These are phyloP conservation scores for Pituophis catenifer DNA, from an alignment of 2,113 vertebrate species.

Conservation along the genomic window DNA sequence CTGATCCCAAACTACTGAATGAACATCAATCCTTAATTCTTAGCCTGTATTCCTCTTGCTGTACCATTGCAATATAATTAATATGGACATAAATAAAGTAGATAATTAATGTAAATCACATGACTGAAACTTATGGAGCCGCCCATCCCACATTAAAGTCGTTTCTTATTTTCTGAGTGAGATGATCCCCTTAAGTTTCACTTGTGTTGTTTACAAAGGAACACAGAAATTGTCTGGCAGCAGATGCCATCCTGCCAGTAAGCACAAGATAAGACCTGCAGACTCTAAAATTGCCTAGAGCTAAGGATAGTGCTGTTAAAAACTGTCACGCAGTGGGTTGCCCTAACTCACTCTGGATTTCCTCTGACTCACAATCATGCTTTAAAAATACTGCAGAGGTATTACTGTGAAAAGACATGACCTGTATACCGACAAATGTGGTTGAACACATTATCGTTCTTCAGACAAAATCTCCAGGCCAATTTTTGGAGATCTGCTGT, in stretches of 20 bases:
- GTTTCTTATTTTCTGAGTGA: not conserved
- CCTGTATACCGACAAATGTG: not conserved
- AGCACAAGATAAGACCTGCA: not conserved
- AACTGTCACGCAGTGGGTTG: conserved; percentile 1
- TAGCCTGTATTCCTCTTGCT: not conserved
- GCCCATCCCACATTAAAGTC: not conserved
- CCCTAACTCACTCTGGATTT: not conserved
- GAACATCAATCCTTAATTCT: not conserved
- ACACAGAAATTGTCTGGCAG: not conserved
- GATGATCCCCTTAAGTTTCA: not conserved
- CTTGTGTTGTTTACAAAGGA: not conserved
- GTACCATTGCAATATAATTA: not conserved
- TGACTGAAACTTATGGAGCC: not conserved
- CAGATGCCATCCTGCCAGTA: not conserved
- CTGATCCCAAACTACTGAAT: not conserved
- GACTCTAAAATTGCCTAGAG: not conserved
- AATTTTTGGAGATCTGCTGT: not conserved
- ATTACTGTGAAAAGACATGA: not conserved
- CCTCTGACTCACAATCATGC: conserved; percentile 4
- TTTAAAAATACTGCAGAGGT: conserved; percentile 15
- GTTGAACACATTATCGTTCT: not conserved
- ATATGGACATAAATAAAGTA: not conserved
- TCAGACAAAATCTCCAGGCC: not conserved
- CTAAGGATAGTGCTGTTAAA: not conserved
- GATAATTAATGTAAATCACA: not conserved